A percentile compares a stretch with the other conserved stretches of the same genome.
Evolutionary conservation across 1,140 invertebrate species (phyloP).

Genomic region (Brachionus plicatilis): DNA sequence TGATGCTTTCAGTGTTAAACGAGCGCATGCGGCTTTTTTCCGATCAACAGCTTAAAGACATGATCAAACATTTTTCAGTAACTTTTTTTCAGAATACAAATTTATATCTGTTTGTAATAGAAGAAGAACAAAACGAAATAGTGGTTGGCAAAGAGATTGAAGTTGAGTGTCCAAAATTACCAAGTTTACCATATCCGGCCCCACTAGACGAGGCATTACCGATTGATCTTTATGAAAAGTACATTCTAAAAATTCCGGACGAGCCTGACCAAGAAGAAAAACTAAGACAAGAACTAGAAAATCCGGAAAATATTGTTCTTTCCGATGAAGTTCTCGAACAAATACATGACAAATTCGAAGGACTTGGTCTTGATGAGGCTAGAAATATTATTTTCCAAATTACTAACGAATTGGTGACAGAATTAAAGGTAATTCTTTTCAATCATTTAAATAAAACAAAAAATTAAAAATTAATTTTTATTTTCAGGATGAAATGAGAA

Average conservation of each 20-base stretch:
- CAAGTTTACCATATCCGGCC: not conserved
- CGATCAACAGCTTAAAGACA: not conserved
- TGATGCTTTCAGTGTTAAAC: not conserved
- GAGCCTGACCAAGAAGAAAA: not conserved
- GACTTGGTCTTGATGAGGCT: slow-evolving; percentile 7
- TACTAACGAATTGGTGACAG: not conserved
- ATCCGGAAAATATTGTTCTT: not conserved
- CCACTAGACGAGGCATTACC: not conserved
- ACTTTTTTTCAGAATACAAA: slow-evolving; percentile 21
- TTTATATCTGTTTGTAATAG: not conserved
- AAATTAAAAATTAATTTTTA: not conserved
- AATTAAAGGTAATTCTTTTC: not conserved
- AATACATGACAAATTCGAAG: slow-evolving; percentile 27
- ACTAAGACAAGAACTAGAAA: not conserved
- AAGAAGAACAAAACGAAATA: not conserved
- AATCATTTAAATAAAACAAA: not conserved
- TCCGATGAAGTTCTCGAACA: slow-evolving; percentile 18
- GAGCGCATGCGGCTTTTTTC: not conserved
- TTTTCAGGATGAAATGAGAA: slow-evolving; percentile 24
- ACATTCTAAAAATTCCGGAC: not conserved
- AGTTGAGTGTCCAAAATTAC: slow-evolving; percentile 12
- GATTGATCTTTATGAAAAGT: not conserved
- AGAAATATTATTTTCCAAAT: slow-evolving; percentile 33
- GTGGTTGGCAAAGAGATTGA: not conserved
- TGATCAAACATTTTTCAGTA: not conserved